Percentiles rank a stretch among this genome's conserved stretches.
phyloP scores from a whole-genome alignment of 2,113 vertebrate genomes.

The Acanthochromis polyacanthus region DNA sequence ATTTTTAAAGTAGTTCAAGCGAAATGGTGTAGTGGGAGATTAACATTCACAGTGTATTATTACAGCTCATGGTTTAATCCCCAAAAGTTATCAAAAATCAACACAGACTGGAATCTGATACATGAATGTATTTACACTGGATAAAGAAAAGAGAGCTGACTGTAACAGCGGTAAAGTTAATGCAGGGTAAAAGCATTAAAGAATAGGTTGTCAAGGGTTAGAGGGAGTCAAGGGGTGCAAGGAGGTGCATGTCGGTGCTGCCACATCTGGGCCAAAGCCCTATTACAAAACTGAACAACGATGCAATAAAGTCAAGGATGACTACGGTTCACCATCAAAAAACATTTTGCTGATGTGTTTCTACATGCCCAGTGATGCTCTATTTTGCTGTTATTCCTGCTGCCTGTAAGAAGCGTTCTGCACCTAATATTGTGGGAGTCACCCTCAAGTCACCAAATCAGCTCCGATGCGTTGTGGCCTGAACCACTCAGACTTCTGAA shows the following conservation, averaged over 20 bases:
- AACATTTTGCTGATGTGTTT: background rate
- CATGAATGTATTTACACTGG: background rate
- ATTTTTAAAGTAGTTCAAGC: background rate
- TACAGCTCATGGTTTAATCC: background rate
- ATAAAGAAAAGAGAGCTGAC: background rate
- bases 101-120: background rate
- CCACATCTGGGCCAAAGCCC: background rate
- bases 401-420: too few species aligned
- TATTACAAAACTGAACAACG: background rate
- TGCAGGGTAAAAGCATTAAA: background rate
- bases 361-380: background rate
- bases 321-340: background rate
- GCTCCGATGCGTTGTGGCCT: too few species aligned
- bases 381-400: background rate
- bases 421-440: too few species aligned
- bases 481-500: too few species aligned
- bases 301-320: background rate
- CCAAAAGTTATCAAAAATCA: background rate
- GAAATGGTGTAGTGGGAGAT: slow-evolving; percentile 4
- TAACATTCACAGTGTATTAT: background rate
- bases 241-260: background rate
- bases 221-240: background rate
- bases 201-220: background rate
- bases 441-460: too few species aligned
- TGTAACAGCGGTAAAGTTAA: background rate